phyloP scores from a whole-genome alignment of 2,113 vertebrate species.

The Ellobius talpinus region DNA sequence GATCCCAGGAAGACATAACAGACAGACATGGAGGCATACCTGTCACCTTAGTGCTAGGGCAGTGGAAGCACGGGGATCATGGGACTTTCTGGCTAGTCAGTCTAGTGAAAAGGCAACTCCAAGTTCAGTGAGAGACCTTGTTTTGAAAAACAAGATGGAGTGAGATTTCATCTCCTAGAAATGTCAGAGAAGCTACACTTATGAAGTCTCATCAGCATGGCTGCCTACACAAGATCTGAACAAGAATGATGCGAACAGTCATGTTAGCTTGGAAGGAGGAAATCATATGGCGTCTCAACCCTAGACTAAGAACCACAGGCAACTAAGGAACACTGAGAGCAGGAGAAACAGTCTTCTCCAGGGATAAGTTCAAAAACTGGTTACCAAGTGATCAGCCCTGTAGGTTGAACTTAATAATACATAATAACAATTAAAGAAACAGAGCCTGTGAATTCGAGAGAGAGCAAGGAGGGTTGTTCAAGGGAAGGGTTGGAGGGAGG shows the following conservation, averaged over 20 bases:
- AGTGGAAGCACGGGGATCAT: background rate
- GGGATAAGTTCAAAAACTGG: background rate
- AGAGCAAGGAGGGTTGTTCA: no score
- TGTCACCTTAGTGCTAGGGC: background rate
- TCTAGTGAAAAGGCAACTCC: background rate
- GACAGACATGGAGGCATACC: background rate
- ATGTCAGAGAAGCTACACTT: background rate
- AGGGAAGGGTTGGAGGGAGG: background rate
- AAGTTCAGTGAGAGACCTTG: background rate
- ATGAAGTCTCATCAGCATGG: background rate
- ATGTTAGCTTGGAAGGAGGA: background rate
- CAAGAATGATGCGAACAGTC: background rate
- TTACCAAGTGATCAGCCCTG: background rate
- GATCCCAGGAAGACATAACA: background rate
- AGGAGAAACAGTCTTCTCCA: background rate
- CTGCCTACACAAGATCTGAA: no score
- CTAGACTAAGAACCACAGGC: background rate
- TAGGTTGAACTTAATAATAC: no score
- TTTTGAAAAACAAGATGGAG: background rate
- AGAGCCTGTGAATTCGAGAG: background rate
- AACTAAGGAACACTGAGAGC: background rate
- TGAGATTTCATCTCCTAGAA: background rate
- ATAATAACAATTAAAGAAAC: background rate
- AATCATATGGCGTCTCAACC: background rate
- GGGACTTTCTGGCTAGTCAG: background rate